Conservation (phyloP, 2,797 vertebrate genomes). For the Erpetoichthys calabaricus region DNA sequence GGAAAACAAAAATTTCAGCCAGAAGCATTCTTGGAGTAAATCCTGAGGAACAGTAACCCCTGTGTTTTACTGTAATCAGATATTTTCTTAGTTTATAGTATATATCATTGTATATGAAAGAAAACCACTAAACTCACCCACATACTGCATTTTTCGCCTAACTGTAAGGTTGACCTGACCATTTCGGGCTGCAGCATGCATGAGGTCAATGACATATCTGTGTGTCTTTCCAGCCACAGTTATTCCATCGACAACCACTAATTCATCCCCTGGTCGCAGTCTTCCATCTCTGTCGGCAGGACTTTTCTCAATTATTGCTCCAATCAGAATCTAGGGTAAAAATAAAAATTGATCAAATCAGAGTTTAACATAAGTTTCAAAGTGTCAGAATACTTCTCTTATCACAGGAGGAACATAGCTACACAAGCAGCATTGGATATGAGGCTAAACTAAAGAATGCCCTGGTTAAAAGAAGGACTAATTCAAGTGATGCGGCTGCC, state of each 20-base stretch:
- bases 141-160: conserved; percentile 68
- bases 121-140: conserved; percentile 44
- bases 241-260: conserved; percentile 85
- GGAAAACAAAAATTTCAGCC: no score
- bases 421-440: no score
- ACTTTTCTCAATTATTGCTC: conserved; percentile 92
- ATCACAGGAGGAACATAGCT: no score
- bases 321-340: conserved; percentile 74
- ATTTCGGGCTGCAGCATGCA: conserved; percentile 86
- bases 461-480: no score
- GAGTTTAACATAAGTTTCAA: conserved; percentile 1
- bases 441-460: no score
- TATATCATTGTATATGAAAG: no score
- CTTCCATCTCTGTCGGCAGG: conserved; percentile 90
- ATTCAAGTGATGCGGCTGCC: no score
- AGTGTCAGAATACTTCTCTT: no score
- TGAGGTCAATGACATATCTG: conserved; percentile 92
- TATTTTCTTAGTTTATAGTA: no score
- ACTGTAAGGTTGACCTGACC: conserved; percentile 91
- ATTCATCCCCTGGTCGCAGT: conserved; percentile 83
- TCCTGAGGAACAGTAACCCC: no score
- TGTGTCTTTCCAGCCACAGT: conserved; percentile 89
- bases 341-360: conserved; percentile 18
- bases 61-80: no score
- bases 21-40: no score